A percentile compares a stretch with the other conserved stretches of the same genome.
Conservation (phyloP, 2,888 invertebrate species). For the Tenthredo distinguenda region DNA sequence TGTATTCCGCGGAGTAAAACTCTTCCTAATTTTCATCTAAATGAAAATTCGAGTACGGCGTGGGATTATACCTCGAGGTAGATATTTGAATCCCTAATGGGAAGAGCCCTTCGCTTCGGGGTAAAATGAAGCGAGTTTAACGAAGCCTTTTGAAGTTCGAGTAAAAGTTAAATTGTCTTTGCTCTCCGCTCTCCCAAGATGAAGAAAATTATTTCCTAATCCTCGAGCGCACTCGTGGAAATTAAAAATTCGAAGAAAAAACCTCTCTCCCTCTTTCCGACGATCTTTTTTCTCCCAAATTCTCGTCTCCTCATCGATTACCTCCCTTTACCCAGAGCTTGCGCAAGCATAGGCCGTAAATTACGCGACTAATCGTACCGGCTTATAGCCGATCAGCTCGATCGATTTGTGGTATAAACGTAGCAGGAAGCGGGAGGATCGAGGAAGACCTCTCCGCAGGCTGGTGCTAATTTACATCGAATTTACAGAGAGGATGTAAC, state of each 20-base stretch:
- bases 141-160: slow-evolving; percentile 65
- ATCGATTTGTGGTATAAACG: slow-evolving; percentile 9
- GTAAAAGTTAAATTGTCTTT: slow-evolving; percentile 70
- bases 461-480: slow-evolving; percentile 14
- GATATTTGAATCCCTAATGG: slow-evolving; percentile 31
- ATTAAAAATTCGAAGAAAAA: background rate
- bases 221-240: background rate
- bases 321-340: background rate
- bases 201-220: slow-evolving; percentile 18
- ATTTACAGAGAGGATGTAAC: background rate
- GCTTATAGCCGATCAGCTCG: slow-evolving; percentile 32
- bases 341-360: background rate
- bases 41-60: slow-evolving; percentile 46
- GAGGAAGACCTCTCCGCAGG: background rate
- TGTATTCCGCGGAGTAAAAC: background rate
- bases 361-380: slow-evolving; percentile 1
- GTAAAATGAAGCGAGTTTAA: slow-evolving; percentile 26
- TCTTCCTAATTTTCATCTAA: slow-evolving; percentile 66
- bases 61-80: background rate
- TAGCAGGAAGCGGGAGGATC: slow-evolving; percentile 7
- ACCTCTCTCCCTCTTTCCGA: background rate
- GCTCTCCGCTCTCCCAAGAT: background rate
- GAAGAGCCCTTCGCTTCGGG: background rate
- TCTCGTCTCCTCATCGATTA: background rate
- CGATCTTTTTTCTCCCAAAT: background rate